Evolutionary conservation across 2,113 vertebrate species (phyloP), one percentile per base, ranked within the genome.

Genomic region (Taurulus bubalis): DNA sequence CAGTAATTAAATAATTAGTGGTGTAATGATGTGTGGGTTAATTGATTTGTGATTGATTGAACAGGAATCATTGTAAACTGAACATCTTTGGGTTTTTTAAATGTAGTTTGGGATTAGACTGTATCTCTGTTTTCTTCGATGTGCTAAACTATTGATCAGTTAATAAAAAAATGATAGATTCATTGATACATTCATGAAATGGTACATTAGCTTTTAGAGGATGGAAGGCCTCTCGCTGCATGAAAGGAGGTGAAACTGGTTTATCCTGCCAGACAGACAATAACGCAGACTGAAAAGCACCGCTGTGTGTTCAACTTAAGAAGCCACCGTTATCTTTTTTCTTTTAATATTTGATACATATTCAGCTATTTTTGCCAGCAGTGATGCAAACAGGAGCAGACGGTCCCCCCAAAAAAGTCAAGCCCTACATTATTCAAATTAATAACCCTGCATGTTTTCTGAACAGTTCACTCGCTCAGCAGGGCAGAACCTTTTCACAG

Each of bases 291-390:
- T 80, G 38, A 26, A 26, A 74, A 71, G 65, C 49, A 8, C 66
- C 62, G 18, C 34, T 32, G 30, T 0, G 63, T 42, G 28, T 77
- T 85, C 63, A 71, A 71, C 45, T 62, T 11, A 55, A 70, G 38
- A 71, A 53, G 47, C 34, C 64, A 56, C 49, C 3, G 0, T 58
- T 77, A 69, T 15, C 24, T 79, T 69, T 76, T 16, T 55, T n/a
- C 40, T 77, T 88, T 91, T 67, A 91, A 92, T 92, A 92, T 91
- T 93, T 91, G 38, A 92, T 87, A 42, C 73, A 65, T 81, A 84
- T 91, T 83, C 77, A 74, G 83, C 86, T 90, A 87, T 91, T 92
- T 92, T 76, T 81, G 81, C 80, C 55, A 16, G 26, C 18, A 34
- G 63, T 82, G 77, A 90, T 63, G 75, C 83, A 85, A 84, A 87